phyloP scores from a whole-genome alignment of 2,113 vertebrate species.

The Brienomyrus brachyistius region DNA sequence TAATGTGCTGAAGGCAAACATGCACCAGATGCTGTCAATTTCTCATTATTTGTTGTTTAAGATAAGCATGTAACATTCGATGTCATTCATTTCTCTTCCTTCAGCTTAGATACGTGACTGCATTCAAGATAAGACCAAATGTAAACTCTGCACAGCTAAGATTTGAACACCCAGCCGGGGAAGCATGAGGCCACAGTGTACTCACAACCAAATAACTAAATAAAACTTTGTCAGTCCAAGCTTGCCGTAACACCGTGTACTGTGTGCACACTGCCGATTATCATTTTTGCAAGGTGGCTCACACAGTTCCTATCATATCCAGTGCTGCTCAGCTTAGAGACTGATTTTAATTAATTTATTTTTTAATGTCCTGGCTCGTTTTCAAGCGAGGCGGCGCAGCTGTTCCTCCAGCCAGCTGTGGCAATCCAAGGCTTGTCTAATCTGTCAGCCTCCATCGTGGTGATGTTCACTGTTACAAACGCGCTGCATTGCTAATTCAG shows the following conservation, averaged over 20 bases:
- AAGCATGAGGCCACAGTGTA: background rate
- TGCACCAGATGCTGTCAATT: background rate
- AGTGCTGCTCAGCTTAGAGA: background rate
- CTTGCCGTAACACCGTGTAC: background rate
- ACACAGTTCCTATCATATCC: background rate
- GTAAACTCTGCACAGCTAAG: background rate
- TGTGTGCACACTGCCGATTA: background rate
- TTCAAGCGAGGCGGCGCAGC: background rate
- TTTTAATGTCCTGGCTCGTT: background rate
- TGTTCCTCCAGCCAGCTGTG: background rate
- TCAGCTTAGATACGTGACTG: background rate
- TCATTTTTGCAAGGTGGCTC: background rate
- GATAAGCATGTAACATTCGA: background rate
- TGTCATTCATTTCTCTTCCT: background rate
- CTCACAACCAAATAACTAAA: background rate
- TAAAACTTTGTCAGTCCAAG: background rate
- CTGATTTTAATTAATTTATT: background rate
- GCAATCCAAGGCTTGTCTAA: background rate
- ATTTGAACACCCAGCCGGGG: background rate
- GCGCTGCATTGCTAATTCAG: background rate
- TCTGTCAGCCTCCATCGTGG: background rate
- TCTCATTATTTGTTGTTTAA: background rate
- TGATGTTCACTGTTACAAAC: background rate
- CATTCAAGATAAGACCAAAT: background rate
- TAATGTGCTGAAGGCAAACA: background rate